These are phyloP conservation scores for Lypha dubia DNA, from an alignment of 2,888 invertebrate species.

Conservation along the genomic window DNA sequence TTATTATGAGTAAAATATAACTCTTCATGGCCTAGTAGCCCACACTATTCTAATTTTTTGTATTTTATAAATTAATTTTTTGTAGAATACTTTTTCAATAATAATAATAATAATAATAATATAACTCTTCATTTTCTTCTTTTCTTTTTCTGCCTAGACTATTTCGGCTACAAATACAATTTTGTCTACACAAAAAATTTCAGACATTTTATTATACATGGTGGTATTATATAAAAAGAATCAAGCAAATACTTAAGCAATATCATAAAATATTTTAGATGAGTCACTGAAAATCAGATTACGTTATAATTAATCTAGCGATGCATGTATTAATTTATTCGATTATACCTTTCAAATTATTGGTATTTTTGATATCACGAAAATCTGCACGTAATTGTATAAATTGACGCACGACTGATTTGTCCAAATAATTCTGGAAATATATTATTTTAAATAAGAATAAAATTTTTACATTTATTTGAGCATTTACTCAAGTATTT, in stretches of 20 bases:
- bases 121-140: too few relatives aligned
- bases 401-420: conserved; percentile 94
- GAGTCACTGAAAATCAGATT: conserved; percentile 3
- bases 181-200: too few relatives aligned
- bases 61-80: too few relatives aligned
- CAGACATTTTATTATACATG: background rate
- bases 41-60: too few relatives aligned
- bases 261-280: conserved; percentile 26
- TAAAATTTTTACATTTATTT: too few relatives aligned
- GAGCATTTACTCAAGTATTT: too few relatives aligned
- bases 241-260: conserved; percentile 2
- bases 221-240: background rate
- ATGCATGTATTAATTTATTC: conserved; percentile 76
- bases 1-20: too few relatives aligned
- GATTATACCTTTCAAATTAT: conserved; percentile 85
- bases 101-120: too few relatives aligned
- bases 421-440: conserved; percentile 94
- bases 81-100: too few relatives aligned
- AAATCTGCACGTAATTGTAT: conserved; percentile 97
- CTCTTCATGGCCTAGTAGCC: too few relatives aligned
- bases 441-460: conserved; percentile 73
- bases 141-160: too few relatives aligned
- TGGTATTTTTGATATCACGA: conserved; percentile 91
- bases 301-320: background rate
- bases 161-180: too few relatives aligned